These are phyloP conservation scores for Amniataba percoides DNA, from an alignment of 2,797 vertebrate genomes.

Conservation along the genomic window DNA sequence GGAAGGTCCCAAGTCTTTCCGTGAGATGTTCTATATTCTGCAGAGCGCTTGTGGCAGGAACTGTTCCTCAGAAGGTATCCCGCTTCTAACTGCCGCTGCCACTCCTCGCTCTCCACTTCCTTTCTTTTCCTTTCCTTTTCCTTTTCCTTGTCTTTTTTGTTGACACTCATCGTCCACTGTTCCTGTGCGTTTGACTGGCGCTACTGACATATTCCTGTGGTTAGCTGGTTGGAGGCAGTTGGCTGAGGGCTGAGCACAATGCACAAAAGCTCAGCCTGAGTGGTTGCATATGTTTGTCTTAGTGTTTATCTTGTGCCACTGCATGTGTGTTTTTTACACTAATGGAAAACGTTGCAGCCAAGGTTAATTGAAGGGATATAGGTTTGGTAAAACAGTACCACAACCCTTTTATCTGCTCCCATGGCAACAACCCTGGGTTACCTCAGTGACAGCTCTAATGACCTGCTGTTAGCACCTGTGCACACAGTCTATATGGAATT, in stretches of 20 bases:
- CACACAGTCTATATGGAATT: conserved; percentile 27
- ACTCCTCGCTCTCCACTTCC: conserved; percentile 16
- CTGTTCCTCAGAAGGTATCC: conserved; percentile 99
- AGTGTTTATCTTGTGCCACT: conserved; percentile 21
- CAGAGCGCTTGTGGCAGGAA: conserved; percentile 98
- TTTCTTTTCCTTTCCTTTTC: conserved; percentile 15
- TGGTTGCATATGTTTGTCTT: conserved; percentile 32
- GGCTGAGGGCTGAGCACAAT: not conserved
- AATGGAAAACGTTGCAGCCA: conserved; percentile 25
- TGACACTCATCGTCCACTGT: conserved; percentile 21
- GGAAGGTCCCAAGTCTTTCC: conserved; percentile 98
- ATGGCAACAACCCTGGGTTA: conserved; percentile 33
- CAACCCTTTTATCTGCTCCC: conserved; percentile 36
- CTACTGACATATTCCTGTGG: conserved; percentile 34
- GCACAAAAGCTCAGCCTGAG: not conserved
- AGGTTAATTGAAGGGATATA: conserved; percentile 54
- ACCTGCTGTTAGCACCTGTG: conserved; percentile 54
- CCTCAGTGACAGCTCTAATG: conserved; percentile 51
- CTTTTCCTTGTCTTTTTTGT: conserved; percentile 12
- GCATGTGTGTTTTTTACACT: conserved; percentile 28
- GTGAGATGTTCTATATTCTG: conserved; percentile 99
- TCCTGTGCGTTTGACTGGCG: conserved; percentile 47
- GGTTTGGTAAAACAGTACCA: conserved; percentile 35
- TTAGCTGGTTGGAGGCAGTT: conserved; percentile 39
- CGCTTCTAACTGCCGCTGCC: conserved; percentile 80